Evolutionary conservation across 2,113 vertebrate genomes (phyloP), one percentile per base, ranked within the genome.

Genomic region (Callocephalon fimbriatum): DNA sequence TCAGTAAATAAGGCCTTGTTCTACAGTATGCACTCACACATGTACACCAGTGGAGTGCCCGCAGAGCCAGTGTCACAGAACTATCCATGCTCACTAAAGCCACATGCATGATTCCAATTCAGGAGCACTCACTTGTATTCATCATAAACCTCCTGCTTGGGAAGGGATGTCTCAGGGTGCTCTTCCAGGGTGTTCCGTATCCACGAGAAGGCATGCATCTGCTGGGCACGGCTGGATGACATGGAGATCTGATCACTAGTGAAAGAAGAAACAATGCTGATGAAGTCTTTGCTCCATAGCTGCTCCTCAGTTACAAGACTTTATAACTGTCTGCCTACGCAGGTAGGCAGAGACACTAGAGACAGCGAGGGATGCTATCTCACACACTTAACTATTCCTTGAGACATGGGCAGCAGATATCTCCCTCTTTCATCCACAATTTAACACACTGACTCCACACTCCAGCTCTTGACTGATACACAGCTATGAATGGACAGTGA

Each of bases 141-240:
- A 93, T 99, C 99, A 63, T 99, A 99, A 85, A 99, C 99, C 94
- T 99, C 99, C 98, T 99, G 99, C 95, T 99, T 99, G 95, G 99
- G 99, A n/a, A 99, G 99, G 71, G 99, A 99, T 10, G 99, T 99
- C 98, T 99, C 99, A 1, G 99, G 99, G 91, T 99, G 99, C 97
- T 99, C 99, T 94, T 99, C 99, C 95, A 99, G 97, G 93, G 99
- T 99, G 97, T 99, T 99, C 91, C 98, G 99, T 97, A 99, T 99
- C 99, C 99, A 99, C 25, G 98, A 99, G 98, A 99, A 99, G 37
- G 99, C 99, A 14, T 99, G 99, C 98, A 99, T 99, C 98, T 99
- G 99, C 97, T 99, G 99, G 42, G 99, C 99, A 89, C 99, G 99
- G 97, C 99, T 99, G 37, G 99, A 99, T 2, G 99, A 99, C 98